Conservation (phyloP, 92 coral and sea anemone species). For the Phenganax subtilis region DNA sequence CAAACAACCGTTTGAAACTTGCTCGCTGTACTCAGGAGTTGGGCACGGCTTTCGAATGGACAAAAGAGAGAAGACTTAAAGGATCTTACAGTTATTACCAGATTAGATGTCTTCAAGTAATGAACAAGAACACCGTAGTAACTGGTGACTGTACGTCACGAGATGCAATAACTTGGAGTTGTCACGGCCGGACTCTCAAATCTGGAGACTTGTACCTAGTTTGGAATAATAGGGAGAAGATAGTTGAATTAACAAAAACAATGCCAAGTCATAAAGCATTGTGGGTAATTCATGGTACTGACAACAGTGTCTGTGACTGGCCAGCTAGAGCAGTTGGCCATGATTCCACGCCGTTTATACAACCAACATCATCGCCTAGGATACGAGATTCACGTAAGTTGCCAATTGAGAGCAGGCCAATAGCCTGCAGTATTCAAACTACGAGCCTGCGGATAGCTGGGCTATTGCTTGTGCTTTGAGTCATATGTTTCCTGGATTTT, state of each 20-base stretch:
- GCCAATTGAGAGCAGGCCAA: background rate
- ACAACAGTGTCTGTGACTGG: constrained; percentile 8
- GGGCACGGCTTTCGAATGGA: constrained; percentile 4
- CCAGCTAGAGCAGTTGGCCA: background rate
- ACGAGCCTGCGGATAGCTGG: background rate
- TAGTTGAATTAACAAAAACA: background rate
- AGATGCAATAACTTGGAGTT: constrained; percentile 9
- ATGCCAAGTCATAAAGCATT: background rate
- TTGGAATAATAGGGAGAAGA: constrained; percentile 10
- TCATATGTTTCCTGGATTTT: background rate
- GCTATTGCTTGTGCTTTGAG: background rate
- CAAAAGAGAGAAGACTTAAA: background rate
- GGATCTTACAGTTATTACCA: background rate
- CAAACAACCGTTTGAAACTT: background rate
- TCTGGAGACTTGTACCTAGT: constrained; percentile 11
- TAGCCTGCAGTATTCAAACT: background rate
- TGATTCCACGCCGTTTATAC: background rate
- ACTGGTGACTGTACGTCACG: constrained; percentile 21
- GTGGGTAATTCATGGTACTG: constrained; percentile 22
- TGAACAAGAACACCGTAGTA: constrained; percentile 1
- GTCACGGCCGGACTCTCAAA: constrained; percentile 7
- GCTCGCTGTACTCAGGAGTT: background rate
- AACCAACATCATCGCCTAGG: constrained; percentile 12
- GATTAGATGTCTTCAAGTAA: background rate
- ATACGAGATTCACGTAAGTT: constrained; percentile 25